Base-by-base conservation (phyloP, 35 echinoderm and acorn worm genomes). In the Eucidaris tribuloides region DNA sequence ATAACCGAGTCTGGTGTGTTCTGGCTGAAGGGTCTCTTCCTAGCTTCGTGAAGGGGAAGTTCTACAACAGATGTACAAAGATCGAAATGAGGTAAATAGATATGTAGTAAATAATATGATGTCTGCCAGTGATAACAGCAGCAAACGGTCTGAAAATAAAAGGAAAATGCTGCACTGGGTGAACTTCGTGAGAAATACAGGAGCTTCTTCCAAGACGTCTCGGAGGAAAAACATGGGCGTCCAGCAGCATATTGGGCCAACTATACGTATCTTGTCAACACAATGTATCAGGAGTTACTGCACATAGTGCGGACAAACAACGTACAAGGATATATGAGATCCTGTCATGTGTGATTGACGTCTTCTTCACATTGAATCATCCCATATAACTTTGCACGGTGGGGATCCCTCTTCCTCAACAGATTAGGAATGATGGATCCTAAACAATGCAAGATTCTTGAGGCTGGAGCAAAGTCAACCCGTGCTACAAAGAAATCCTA, bases 1-100 rank as follows among this genome's bases (percentile, higher is more conserved):
- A 65, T 94, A 7, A 78, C 58, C 0, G 82, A 95, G 45, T 64
- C 92, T 32, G 83, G 72, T 40, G 45, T 15, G 43, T 96, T 46
- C 76, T 96, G 24, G 92, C 92, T 36, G 92, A 90, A 78, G 87
- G 83, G 3, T 87, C 83, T 33, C 40, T 96, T 66, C 77, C 66
- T 6, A 82, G 92, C 2, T 90, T 89, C 42, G 66, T 86, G 0
- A 85, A 89, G 39, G 92, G 93, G 17, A 96, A 96, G 34, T 96
- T 91, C 64, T 96, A 94, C 40, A 94, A 94, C 61, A 71, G 92
- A 58, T 94, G 92, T 65, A 86, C 87, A 24, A 14, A 78, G 18
- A 86, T 90, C 64, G 76, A 96, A 57, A 79, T 83, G 17, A 9
- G 86, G 11, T 63, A 90, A 60, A 79, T 87, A 6, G 90, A 86